Evolutionary conservation across 2,888 invertebrate species (phyloP).

Genomic region (Tethea ocularis): DNA sequence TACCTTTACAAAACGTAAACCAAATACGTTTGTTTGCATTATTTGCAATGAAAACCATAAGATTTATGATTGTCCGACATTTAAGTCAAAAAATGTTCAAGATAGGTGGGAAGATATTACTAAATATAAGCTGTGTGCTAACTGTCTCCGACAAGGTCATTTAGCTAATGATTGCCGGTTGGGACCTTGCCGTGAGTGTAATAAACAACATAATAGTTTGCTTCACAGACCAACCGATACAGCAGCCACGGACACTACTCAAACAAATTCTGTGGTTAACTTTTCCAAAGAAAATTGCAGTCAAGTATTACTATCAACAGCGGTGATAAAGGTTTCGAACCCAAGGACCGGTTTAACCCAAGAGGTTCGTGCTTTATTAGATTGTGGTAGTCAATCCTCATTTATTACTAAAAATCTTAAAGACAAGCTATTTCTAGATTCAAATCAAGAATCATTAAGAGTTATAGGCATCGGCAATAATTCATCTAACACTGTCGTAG

Average conservation of each 20-base stretch:
- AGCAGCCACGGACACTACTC: too few relatives aligned
- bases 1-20: neutral
- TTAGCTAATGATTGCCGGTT: conserved; percentile 24
- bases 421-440: conserved; percentile 14
- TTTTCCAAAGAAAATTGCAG: neutral
- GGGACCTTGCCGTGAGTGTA: conserved; percentile 32
- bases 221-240: conserved; percentile 18
- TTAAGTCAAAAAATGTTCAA: conserved; percentile 23
- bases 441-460: conserved; percentile 15
- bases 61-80: conserved; percentile 32
- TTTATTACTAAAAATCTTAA: neutral
- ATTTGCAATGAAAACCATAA: conserved; percentile 27
- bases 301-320: conserved; percentile 14
- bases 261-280: neutral
- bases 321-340: conserved; percentile 21
- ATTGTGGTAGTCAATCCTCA: too few relatives aligned
- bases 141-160: conserved; percentile 31
- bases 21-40: conserved; percentile 17
- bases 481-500: conserved; percentile 13
- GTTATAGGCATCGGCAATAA: conserved; percentile 26
- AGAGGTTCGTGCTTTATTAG: conserved; percentile 6
- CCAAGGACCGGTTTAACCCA: neutral
- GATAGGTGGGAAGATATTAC: conserved; percentile 18
- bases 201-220: conserved; percentile 27
- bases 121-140: conserved; percentile 26